Evolutionary conservation across 2,797 vertebrate genomes (phyloP).

Genomic region (Cygnus olor): DNA sequence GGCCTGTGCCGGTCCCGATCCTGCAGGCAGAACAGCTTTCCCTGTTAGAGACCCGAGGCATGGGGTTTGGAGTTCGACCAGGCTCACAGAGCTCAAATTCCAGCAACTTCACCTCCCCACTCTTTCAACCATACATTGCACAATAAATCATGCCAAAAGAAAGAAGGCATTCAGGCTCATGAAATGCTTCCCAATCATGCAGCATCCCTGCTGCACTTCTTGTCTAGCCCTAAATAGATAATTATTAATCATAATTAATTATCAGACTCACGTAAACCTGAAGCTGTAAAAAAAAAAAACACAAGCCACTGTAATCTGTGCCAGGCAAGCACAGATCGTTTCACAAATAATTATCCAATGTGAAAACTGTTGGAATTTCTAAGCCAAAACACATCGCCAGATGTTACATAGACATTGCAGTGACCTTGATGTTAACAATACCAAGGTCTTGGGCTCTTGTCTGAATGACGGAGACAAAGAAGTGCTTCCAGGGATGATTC

Average conservation of each 20-base stretch:
- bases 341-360: neutral
- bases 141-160: neutral
- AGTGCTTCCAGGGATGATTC: neutral
- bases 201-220: neutral
- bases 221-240: neutral
- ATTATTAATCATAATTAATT: neutral
- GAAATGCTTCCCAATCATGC: neutral
- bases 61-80: conserved; percentile 13
- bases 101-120: neutral
- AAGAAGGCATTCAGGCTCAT: neutral
- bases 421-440: neutral
- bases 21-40: neutral
- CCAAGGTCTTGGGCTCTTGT: neutral
- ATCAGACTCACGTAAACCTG: neutral
- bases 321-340: neutral
- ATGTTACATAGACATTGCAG: neutral
- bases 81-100: neutral
- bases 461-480: neutral
- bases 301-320: neutral
- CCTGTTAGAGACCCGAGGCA: neutral
- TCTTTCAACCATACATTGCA: neutral
- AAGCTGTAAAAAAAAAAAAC: neutral
- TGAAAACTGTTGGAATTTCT: neutral
- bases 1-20: neutral
- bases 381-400: neutral